Conservation (phyloP, 2,113 vertebrate species). For the Actenoides hombroni region DNA sequence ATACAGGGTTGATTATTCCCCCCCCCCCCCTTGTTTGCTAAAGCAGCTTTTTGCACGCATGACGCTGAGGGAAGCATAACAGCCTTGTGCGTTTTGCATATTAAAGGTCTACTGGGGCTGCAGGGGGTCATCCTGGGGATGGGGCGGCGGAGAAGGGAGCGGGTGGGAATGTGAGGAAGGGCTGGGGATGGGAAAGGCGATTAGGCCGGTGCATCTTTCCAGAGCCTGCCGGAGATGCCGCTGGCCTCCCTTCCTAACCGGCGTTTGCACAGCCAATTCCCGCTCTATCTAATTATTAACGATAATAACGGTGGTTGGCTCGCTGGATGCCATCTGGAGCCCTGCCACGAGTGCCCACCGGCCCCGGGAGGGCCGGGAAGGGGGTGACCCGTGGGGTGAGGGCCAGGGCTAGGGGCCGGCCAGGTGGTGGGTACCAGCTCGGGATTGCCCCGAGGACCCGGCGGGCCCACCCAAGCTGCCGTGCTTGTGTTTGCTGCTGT, state of each 20-base stretch:
- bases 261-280: constrained; percentile 30
- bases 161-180: background rate
- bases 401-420: background rate
- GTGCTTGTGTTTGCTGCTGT: constrained; percentile 79
- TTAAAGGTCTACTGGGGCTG: background rate
- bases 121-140: background rate
- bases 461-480: constrained; percentile 66
- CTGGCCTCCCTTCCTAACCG: background rate
- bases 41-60: background rate
- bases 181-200: background rate
- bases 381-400: background rate
- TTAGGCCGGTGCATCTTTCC: background rate
- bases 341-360: background rate
- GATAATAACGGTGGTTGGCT: constrained; percentile 17
- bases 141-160: rapidly evolving
- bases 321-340: constrained; percentile 46
- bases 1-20: background rate
- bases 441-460: background rate
- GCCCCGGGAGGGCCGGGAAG: background rate
- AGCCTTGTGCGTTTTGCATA: background rate
- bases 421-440: background rate
- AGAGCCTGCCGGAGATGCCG: background rate
- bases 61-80: rapidly evolving
- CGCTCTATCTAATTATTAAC: constrained; percentile 41
- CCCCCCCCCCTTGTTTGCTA: background rate